Evolutionary conservation across 1,140 invertebrate genomes (phyloP).

Genomic region (Drosophila ohnishii): DNA sequence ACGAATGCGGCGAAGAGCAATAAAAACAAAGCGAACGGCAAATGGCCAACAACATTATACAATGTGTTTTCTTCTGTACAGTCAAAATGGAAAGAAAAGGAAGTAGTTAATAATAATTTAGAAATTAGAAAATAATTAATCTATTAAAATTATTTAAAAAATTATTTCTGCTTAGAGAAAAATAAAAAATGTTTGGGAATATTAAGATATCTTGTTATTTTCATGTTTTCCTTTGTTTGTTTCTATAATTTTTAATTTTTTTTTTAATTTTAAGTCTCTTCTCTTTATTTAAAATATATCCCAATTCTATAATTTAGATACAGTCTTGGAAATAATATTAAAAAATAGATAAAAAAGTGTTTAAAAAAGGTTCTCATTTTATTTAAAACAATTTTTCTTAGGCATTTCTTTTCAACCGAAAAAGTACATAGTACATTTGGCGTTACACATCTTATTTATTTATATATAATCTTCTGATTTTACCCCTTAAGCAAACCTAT

Average conservation of each 20-base stretch:
- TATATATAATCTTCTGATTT: background rate
- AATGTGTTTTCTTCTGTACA: constrained; percentile 35
- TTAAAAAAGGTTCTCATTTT: no score
- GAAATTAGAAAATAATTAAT: background rate
- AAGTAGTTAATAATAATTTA: background rate
- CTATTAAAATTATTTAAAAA: background rate
- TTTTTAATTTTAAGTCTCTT: background rate
- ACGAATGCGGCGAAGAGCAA: constrained; percentile 59
- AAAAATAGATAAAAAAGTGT: no score
- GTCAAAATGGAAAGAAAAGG: background rate
- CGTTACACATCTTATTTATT: background rate
- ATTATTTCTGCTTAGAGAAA: no score
- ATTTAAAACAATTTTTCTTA: no score
- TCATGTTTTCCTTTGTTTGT: background rate
- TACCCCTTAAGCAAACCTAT: background rate
- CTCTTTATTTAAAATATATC: no score
- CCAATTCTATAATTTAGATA: no score
- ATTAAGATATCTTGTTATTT: background rate
- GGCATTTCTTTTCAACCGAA: no score
- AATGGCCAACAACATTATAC: constrained; percentile 54
- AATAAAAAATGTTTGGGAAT: no score
- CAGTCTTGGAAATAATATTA: no score
- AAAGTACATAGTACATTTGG: no score
- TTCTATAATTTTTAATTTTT: background rate
- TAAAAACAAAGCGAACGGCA: constrained; percentile 73